Evolutionary conservation across 1,140 invertebrate species (phyloP).

Genomic region (Brachionus manjavacas): DNA sequence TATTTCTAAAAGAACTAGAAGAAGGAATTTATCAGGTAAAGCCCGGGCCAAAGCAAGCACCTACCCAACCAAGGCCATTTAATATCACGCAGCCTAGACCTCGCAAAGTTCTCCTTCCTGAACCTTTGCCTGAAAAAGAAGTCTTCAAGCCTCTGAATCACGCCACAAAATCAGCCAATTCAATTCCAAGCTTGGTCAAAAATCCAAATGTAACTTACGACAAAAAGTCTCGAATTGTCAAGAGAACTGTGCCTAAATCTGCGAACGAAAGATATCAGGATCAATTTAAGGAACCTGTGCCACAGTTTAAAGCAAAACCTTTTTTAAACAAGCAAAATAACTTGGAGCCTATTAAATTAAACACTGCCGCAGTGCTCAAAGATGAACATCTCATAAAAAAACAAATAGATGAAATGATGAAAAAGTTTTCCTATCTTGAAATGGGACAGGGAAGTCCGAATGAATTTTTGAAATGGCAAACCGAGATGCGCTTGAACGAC

Average conservation of each 20-base stretch:
- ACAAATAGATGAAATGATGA: slow-evolving; percentile 48
- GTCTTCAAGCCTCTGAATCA: background rate
- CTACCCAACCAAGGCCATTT: slow-evolving; percentile 8
- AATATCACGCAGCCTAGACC: slow-evolving; percentile 4
- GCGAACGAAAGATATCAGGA: background rate
- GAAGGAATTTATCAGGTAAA: background rate
- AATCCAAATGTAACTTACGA: background rate
- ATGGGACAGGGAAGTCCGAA: slow-evolving; percentile 52
- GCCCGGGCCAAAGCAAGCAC: background rate
- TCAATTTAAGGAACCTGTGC: background rate
- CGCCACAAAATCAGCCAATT: background rate
- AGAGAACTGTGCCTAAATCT: background rate
- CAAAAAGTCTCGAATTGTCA: slow-evolving; percentile 30
- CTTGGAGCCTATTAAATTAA: slow-evolving; percentile 54
- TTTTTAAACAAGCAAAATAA: slow-evolving; percentile 46
- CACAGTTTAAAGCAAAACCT: slow-evolving; percentile 28
- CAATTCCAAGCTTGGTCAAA: background rate
- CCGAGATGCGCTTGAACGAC: slow-evolving; percentile 52
- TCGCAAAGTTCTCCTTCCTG: slow-evolving; percentile 14
- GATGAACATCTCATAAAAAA: slow-evolving; percentile 56
- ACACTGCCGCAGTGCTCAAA: slow-evolving; percentile 54
- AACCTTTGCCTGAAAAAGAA: slow-evolving; percentile 4
- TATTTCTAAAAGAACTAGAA: background rate
- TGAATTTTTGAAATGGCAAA: slow-evolving; percentile 56
- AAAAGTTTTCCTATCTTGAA: slow-evolving; percentile 47